Conservation (phyloP, 2,113 vertebrate genomes). For the Xenopus laevis region DNA sequence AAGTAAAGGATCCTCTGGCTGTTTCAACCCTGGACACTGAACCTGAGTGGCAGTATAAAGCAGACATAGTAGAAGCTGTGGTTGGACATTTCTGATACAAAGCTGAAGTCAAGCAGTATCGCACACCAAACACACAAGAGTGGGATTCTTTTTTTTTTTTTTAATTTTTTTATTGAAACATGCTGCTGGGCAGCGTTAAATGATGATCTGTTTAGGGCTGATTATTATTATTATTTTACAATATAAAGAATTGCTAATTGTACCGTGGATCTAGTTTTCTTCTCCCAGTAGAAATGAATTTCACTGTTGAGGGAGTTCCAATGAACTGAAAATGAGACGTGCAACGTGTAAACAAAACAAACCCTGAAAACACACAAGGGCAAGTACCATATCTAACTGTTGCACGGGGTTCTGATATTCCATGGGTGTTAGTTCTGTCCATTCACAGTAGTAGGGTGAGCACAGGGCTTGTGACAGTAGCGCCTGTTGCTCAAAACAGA, state of each 20-base stretch:
- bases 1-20: too few relatives aligned
- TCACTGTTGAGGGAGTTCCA: slow-evolving; percentile 3
- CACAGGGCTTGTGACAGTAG: background rate
- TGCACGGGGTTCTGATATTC: slow-evolving; percentile 69
- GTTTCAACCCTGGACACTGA: too few relatives aligned
- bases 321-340: slow-evolving; percentile 56
- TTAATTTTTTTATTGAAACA: slow-evolving; percentile 72
- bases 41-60: too few relatives aligned
- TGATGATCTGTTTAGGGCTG: slow-evolving; percentile 59
- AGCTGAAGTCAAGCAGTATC: background rate
- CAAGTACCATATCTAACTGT: slow-evolving; percentile 77
- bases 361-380: background rate
- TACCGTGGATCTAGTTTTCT: slow-evolving; percentile 77
- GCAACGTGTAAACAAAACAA: slow-evolving; percentile 50
- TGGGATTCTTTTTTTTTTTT: slow-evolving; percentile 46
- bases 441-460: slow-evolving; percentile 72
- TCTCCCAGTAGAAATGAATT: slow-evolving; percentile 22
- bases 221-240: slow-evolving; percentile 59
- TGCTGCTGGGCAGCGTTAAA: slow-evolving; percentile 78
- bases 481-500: slow-evolving; percentile 6
- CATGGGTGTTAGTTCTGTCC: slow-evolving; percentile 48
- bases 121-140: background rate
- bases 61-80: too few relatives aligned
- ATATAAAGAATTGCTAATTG: slow-evolving; percentile 67
- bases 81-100: too few relatives aligned